phyloP scores from a whole-genome alignment of 2,888 invertebrate species.

The Hydrotaea cyrtoneurina region DNA sequence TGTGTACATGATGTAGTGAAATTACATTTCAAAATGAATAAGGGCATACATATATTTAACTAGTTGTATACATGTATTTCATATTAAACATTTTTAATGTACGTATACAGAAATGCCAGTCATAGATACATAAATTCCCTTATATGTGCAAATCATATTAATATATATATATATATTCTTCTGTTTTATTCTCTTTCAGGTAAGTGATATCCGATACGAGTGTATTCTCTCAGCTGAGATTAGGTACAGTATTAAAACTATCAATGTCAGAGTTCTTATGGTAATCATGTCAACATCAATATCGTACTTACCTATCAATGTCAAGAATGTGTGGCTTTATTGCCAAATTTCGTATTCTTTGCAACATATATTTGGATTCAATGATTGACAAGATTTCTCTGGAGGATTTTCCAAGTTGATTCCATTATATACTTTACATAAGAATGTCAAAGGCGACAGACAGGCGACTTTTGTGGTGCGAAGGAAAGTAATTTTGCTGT shows the following conservation, averaged over 20 bases:
- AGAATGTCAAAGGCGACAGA: no score
- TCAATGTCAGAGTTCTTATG: not conserved
- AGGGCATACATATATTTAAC: no score
- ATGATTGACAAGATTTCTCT: conserved; percentile 9
- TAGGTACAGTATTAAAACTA: conserved; percentile 14
- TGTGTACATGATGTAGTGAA: not conserved
- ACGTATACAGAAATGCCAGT: no score
- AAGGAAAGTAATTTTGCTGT: no score
- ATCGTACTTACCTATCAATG: not conserved
- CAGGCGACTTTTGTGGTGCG: no score
- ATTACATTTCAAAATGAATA: not conserved
- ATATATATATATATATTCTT: no score
- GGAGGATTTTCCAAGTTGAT: not conserved
- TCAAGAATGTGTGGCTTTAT: not conserved
- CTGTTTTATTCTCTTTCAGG: not conserved
- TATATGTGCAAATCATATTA: no score
- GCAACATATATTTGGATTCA: not conserved
- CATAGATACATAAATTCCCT: no score
- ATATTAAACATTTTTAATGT: no score
- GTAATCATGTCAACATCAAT: not conserved
- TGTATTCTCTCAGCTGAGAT: not conserved
- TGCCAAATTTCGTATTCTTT: not conserved
- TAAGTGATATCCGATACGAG: not conserved
- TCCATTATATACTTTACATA: no score
- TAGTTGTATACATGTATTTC: no score